Evolutionary conservation across 2,888 invertebrate species (phyloP).

Genomic region (Polia nebulosa): DNA sequence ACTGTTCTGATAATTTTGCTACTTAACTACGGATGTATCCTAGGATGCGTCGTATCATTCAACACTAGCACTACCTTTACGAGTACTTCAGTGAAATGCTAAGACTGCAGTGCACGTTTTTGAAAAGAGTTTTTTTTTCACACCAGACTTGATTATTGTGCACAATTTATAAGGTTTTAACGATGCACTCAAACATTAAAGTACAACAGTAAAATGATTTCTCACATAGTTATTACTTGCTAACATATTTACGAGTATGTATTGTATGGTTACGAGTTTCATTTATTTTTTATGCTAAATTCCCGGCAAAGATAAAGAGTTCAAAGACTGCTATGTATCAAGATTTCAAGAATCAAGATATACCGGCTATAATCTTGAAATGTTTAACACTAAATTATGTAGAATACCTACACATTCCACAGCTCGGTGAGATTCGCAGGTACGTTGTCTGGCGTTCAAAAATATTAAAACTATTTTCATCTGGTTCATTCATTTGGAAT

Average conservation of each 20-base stretch:
- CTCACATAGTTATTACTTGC: conserved; percentile 22
- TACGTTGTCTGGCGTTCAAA: conserved; percentile 45
- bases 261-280: no score
- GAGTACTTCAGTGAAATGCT: background rate
- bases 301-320: conserved; percentile 45
- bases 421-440: conserved; percentile 37
- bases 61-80: background rate
- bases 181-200: conserved; percentile 2
- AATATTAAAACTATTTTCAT: conserved; percentile 57
- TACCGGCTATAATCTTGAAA: conserved; percentile 40
- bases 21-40: conserved; percentile 28
- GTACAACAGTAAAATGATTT: conserved; percentile 9
- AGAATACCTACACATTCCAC: conserved; percentile 55
- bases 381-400: conserved; percentile 55
- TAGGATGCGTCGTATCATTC: background rate
- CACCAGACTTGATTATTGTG: background rate
- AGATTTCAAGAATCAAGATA: conserved; percentile 45
- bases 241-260: conserved; percentile 2
- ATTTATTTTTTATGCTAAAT: conserved; percentile 21
- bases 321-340: conserved; percentile 53
- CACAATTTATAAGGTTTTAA: background rate
- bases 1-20: conserved; percentile 42
- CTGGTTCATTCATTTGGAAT: conserved; percentile 48
- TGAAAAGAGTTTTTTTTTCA: background rate
- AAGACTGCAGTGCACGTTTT: background rate